phyloP scores from a whole-genome alignment of 2,113 vertebrate genomes.

The Panthera uncia region DNA sequence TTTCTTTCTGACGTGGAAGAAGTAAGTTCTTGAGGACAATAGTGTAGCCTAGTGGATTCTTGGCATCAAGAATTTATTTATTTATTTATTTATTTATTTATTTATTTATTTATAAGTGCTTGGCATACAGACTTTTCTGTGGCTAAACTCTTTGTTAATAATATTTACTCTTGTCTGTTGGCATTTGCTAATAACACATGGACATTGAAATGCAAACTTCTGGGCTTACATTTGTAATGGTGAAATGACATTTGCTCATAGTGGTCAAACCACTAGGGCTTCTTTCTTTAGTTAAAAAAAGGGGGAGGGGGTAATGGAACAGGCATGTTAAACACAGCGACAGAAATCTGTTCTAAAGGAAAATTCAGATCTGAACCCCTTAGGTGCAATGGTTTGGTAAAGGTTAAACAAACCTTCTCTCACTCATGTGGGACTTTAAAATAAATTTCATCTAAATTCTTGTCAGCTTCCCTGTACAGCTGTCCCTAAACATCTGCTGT shows the following conservation, averaged over 20 bases:
- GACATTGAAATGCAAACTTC: background rate
- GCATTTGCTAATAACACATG: background rate
- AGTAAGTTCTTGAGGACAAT: background rate
- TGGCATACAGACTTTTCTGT: background rate
- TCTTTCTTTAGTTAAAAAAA: constrained; percentile 5
- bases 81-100: too few relatives aligned
- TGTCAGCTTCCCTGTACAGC: constrained; percentile 62
- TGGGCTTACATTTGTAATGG: constrained; percentile 15
- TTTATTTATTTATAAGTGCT: background rate
- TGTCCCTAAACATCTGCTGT: constrained; percentile 73
- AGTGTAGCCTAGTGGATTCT: background rate
- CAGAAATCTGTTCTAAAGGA: constrained; percentile 51
- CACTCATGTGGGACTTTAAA: constrained; percentile 65
- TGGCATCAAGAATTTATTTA: too few relatives aligned
- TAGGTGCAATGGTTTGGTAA: constrained; percentile 62
- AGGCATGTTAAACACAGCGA: constrained; percentile 14
- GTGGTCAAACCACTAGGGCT: constrained; percentile 12
- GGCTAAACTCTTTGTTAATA: constrained; percentile 15
- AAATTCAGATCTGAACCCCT: constrained; percentile 53
- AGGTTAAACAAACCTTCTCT: constrained; percentile 73
- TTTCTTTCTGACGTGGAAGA: background rate
- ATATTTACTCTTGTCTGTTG: constrained; percentile 3
- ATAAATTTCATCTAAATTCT: constrained; percentile 75
- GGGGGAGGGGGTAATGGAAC: background rate
- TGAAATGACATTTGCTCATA: constrained; percentile 58